Evolutionary conservation across 2,888 invertebrate species (phyloP).

Genomic region (Phyto melanocephala): DNA sequence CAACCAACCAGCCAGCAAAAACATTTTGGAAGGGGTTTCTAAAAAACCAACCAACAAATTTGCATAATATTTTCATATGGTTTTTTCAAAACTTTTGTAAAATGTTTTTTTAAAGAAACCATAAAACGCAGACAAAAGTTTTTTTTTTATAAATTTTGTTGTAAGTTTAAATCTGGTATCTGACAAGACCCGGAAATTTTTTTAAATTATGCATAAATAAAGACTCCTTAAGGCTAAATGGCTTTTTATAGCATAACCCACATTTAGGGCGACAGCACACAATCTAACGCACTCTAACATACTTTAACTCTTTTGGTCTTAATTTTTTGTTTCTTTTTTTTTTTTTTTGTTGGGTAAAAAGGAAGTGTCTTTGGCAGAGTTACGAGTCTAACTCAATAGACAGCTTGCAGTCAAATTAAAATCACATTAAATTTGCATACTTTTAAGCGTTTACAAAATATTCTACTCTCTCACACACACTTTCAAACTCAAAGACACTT

Average conservation of each 20-base stretch:
- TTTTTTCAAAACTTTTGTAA: not conserved
- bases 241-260: slow-evolving; percentile 41
- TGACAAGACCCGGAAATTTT: slow-evolving; percentile 49
- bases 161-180: not conserved
- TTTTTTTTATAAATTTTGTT: not conserved
- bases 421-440: slow-evolving; percentile 75
- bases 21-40: no score
- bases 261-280: not conserved
- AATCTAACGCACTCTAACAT: not conserved
- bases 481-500: not conserved
- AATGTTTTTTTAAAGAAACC: not conserved
- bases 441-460: slow-evolving; percentile 57
- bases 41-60: slow-evolving; percentile 37
- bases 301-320: slow-evolving; percentile 31
- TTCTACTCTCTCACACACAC: not conserved
- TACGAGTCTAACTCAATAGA: slow-evolving; percentile 51
- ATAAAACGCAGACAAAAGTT: slow-evolving; percentile 14
- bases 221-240: slow-evolving; percentile 58
- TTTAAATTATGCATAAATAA: slow-evolving; percentile 62
- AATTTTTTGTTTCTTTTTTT: not conserved
- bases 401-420: slow-evolving; percentile 72
- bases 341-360: not conserved
- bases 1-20: not conserved
- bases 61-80: slow-evolving; percentile 61
- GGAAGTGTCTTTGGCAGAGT: slow-evolving; percentile 31